Base-by-base conservation (phyloP, 1,140 invertebrate genomes). In the Drosophila lacteicornis region DNA sequence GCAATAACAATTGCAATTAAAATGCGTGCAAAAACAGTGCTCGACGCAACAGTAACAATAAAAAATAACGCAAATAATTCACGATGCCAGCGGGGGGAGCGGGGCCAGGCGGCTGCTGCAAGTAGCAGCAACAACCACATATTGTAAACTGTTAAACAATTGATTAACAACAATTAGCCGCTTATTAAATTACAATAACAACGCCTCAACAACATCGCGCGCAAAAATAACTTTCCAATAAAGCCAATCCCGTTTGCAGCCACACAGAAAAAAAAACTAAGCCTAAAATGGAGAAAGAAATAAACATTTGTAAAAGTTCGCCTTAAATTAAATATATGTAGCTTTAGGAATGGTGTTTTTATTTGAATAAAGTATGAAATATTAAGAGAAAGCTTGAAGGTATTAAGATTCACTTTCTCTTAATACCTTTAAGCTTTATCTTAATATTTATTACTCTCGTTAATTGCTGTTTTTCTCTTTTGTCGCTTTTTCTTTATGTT, bases 91-190 rank as follows among this genome's bases (percentile, higher is more conserved):
- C 75, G 58, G 43, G 42, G 62, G 46, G 36, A 15, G 19, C 33
- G 53, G 53, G 0, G 1, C 17, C 3, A 11, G 4, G 11, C 51
- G 50, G 25, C 58, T 40, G 27, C 59, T 27, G 27, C 25, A 36
- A 36, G 33, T 11, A 57, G 45, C 43, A 58, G 45, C 59, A 80
- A 70, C 73, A 73, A 49, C 78, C 74, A 51, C 55, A 77, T 63
- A 80, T 76, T 88, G 84, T 81, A 90, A 90, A 88, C 81, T 85
- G 85, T 88, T 90, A 82, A 90, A 90, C 85, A 90, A 90, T 90
- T 90, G 85, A 90, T 90, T 90, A 90, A 90, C 85, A 90, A 90
- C 85, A 90, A 90, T 90, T 90, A 90, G 85, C 85, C 82, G 85
- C 85, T 91, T 90, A 90, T 90, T 90, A 90, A 90, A 88, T 91